Evolutionary conservation across 2,113 vertebrate genomes (phyloP).

Genomic region (Ahaetulla prasina): DNA sequence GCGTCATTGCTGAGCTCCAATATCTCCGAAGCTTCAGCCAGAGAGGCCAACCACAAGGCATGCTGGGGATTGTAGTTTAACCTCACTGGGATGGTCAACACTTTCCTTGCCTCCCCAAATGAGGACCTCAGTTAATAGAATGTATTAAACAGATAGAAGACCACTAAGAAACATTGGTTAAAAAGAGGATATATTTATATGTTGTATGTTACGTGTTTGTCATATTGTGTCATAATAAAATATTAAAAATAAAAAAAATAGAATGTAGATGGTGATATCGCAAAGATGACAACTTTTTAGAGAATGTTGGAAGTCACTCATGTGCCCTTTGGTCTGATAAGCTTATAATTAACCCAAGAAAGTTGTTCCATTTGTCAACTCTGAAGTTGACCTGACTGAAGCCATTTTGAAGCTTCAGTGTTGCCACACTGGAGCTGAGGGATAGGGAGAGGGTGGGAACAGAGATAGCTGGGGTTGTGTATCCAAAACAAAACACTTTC

Average conservation of each 20-base stretch:
- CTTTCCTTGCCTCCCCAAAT: neutral
- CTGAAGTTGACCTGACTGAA: no score
- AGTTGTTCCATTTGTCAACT: neutral
- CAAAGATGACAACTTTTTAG: neutral
- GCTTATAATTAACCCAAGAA: neutral
- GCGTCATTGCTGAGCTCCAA: neutral
- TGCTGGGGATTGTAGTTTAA: neutral
- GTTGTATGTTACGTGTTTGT: no score
- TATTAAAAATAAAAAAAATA: no score
- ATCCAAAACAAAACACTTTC: no score
- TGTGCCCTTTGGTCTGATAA: neutral
- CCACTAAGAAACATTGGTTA: no score
- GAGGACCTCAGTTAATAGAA: neutral
- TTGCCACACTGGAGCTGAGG: no score
- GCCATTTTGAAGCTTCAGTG: no score
- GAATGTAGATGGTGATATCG: neutral
- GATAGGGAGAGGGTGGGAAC: no score
- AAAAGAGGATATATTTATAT: no score
- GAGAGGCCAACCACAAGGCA: neutral
- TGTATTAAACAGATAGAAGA: no score
- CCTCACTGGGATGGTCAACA: neutral
- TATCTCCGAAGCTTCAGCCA: neutral
- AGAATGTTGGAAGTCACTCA: neutral
- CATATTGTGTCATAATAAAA: no score
- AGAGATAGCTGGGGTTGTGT: no score